A percentile compares a stretch with the other conserved stretches of the same genome.
Evolutionary conservation across 2,113 vertebrate genomes (phyloP).

Genomic region (Nothoprocta perdicaria): DNA sequence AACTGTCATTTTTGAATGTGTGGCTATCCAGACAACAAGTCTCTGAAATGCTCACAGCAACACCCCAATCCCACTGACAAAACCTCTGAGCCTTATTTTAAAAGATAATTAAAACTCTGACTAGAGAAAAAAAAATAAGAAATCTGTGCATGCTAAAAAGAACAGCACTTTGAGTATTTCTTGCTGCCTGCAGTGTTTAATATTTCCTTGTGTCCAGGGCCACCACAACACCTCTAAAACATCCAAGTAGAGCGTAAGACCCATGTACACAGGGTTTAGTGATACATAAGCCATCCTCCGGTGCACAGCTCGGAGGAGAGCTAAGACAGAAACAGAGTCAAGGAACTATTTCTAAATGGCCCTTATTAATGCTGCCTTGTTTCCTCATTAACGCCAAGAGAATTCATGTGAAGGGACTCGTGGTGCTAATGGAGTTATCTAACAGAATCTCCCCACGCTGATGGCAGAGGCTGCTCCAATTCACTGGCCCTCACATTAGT

Average conservation of each 20-base stretch:
- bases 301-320: not conserved
- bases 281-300: fast-evolving
- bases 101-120: not conserved
- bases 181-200: not conserved
- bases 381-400: constrained; percentile 28
- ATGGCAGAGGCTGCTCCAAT: not conserved
- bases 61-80: not conserved
- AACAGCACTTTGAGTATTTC: not conserved
- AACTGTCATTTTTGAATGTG: not conserved
- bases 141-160: not conserved
- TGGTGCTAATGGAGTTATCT: constrained; percentile 68
- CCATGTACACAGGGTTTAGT: not conserved
- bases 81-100: not conserved
- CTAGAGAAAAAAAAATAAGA: not conserved
- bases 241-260: not conserved
- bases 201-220: not conserved
- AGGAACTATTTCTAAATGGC: not conserved
- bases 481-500: not conserved
- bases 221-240: not conserved
- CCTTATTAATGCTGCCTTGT: not conserved
- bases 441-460: not conserved
- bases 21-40: not conserved
- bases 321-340: not conserved
- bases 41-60: too few species aligned
- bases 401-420: constrained; percentile 36